Percentiles rank a stretch among this genome's conserved stretches.
Conservation (phyloP, 1,140 invertebrate species). For the Sipha flava region DNA sequence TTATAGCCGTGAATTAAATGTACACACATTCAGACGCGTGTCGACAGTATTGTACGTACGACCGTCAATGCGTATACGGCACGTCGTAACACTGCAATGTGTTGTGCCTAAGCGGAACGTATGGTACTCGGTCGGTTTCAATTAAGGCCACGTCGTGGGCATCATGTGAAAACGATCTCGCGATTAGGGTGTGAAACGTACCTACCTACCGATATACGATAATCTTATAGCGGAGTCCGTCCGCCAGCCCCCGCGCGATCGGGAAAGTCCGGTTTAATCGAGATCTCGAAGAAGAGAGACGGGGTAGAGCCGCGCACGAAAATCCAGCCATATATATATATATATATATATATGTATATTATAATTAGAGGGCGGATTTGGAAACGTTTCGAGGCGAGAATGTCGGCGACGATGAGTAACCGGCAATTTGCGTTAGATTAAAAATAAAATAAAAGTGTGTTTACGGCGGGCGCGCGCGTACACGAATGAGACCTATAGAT, state of each 20-base stretch:
- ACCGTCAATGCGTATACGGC: no score
- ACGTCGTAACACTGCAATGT: no score
- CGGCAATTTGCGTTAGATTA: slow-evolving; percentile 11
- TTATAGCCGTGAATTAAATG: no score
- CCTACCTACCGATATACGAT: background rate
- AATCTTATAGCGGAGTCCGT: no score
- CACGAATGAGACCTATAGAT: no score
- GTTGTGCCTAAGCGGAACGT: no score
- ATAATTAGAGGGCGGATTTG: background rate
- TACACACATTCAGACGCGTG: no score
- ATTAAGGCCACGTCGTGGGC: background rate
- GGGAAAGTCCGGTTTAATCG: background rate
- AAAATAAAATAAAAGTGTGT: no score
- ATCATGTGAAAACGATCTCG: background rate
- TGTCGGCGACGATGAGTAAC: background rate
- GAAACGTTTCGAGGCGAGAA: background rate
- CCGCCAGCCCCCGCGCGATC: background rate
- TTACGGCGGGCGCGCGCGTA: no score
- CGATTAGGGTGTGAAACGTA: slow-evolving; percentile 2
- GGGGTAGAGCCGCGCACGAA: background rate
- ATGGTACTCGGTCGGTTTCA: no score
- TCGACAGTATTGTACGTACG: no score
- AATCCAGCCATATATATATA: background rate
- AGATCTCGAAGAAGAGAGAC: background rate
- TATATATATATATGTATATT: background rate